Evolutionary conservation across 2,797 vertebrate genomes (phyloP), one percentile per base, ranked within the genome.

Genomic region (Lindbergichthys nudifrons): DNA sequence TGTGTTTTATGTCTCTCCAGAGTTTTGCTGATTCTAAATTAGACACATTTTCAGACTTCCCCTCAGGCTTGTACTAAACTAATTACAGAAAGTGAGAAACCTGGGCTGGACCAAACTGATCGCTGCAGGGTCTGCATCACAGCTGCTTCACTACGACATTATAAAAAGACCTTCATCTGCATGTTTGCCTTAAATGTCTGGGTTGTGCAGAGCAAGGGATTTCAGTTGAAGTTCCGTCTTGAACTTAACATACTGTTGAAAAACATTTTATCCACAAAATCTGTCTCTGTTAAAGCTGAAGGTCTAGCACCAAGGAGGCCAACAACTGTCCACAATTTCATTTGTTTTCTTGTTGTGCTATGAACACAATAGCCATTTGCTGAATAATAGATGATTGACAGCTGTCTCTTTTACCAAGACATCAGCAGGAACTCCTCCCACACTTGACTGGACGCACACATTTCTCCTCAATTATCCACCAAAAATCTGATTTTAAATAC

Each of bases 11-110:
- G 46, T 13, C 23, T 64, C n/a, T 41, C 14, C 59, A 64, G 43
- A 57, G 59, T 65, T 42, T 16, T 15, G 10, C 23, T n/a, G 11
- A 83, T 82, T 86, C 57, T 71, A 84, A 89, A 89, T 90, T 79
- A 86, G 48, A 59, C 0, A 7, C 43, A 39, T 81, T 77, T 63
- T 64, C 69, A 80, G 41, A 62, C 70, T 64, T 73, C 39, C 66
- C 79, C 65, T 67, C 65, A 47, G 60, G 80, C 69, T 61, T 50
- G 48, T 54, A 72, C 39, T 23, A 63, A 78, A 58, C 54, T 79
- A 86, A 90, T 85, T 87, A 86, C 79, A 70, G 76, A 43, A 54
- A 10, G 59, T 10, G 16, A 58, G 23, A 62, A 79, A 75, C 65
- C 41, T 61, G 63, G 16, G 39, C 45, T 21, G 26, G 77, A 43